These are phyloP conservation scores for Hypotaenidia okinawae DNA, from an alignment of 2,797 vertebrate genomes.

Conservation along the genomic window DNA sequence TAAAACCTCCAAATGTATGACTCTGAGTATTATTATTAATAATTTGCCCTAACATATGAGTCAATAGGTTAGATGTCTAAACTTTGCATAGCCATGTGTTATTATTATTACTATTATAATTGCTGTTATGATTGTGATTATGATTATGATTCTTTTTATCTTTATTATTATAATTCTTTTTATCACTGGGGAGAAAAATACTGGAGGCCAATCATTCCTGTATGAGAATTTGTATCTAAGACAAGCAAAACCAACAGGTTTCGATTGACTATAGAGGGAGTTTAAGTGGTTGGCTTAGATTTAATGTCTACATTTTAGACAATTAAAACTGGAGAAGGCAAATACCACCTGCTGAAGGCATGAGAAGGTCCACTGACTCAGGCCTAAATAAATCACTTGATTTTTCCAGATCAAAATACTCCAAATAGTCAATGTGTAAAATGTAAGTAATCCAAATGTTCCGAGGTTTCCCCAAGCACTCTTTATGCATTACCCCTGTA, in stretches of 20 bases:
- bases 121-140: no score
- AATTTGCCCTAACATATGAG: background rate
- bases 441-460: background rate
- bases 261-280: background rate
- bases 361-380: background rate
- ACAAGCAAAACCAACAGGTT: background rate
- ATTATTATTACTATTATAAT: no score
- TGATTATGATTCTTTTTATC: background rate
- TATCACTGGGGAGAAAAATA: background rate
- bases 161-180: background rate
- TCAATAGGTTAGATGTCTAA: background rate
- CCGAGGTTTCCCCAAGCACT: fast-evolving
- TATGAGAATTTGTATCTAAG: background rate
- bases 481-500: fast-evolving
- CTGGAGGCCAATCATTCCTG: background rate
- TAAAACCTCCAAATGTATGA: background rate
- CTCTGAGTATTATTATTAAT: background rate
- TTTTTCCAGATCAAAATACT: background rate
- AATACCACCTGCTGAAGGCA: background rate
- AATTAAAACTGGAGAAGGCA: background rate
- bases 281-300: background rate
- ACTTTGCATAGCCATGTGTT: background rate
- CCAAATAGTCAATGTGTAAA: background rate
- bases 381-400: background rate
- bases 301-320: background rate